Conservation (phyloP, 92 coral and sea anemone genomes). For the Pocillopora meandrina region DNA sequence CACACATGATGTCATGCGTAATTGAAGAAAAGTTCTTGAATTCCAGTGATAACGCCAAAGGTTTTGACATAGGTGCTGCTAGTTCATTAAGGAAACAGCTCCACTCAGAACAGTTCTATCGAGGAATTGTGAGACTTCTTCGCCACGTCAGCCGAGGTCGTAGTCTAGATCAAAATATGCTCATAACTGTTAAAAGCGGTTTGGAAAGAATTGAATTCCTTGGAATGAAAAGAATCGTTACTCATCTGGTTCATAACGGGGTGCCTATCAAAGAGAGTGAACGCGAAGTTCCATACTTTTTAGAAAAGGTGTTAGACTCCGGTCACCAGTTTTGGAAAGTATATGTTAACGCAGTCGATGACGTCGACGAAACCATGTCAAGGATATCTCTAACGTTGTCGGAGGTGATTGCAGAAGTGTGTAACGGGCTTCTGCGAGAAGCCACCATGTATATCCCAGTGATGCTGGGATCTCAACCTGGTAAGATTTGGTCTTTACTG, state of each 20-base stretch:
- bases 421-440: constrained; percentile 22
- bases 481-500: constrained; percentile 38
- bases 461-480: constrained; percentile 36
- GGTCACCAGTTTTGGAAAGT: constrained; percentile 49
- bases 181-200: constrained; percentile 5
- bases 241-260: constrained; percentile 42
- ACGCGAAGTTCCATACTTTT: constrained; percentile 51
- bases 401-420: constrained; percentile 25
- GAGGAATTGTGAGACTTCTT: constrained; percentile 54
- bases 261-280: constrained; percentile 37
- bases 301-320: constrained; percentile 23
- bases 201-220: constrained; percentile 16
- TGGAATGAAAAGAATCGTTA: constrained; percentile 20
- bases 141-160: constrained; percentile 35
- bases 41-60: background rate
- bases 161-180: constrained; percentile 5
- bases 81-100: background rate
- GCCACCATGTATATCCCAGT: constrained; percentile 45
- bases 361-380: background rate
- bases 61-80: background rate
- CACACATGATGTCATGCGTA: constrained; percentile 49
- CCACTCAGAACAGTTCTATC: constrained; percentile 46
- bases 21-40: constrained; percentile 42
- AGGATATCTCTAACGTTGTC: constrained; percentile 41
- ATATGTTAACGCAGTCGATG: constrained; percentile 47